Percentiles rank a stretch among this genome's conserved stretches.
Evolutionary conservation across 64 coral and sea anemone species (phyloP).

Genomic region (Porites lutea): DNA sequence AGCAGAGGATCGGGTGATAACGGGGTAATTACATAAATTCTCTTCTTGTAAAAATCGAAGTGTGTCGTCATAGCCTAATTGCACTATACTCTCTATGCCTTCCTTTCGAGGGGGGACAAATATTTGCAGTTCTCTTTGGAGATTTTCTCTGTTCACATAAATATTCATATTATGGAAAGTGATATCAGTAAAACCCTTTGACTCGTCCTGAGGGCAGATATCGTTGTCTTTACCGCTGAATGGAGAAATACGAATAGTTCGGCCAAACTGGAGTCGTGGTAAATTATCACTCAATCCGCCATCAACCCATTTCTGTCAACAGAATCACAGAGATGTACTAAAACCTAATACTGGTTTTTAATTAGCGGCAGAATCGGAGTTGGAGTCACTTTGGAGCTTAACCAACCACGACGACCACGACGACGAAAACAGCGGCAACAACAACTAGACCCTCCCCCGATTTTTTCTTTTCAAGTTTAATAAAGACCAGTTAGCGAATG

Average conservation of each 20-base stretch:
- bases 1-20: neutral
- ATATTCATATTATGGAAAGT: conserved; percentile 92
- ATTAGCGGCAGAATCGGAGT: neutral
- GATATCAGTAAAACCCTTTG: conserved; percentile 73
- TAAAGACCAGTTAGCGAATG: too few species aligned
- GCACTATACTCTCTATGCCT: conserved; percentile 84
- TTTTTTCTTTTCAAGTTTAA: too few species aligned
- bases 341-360: too few species aligned
- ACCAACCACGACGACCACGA: too few species aligned
- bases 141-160: conserved; percentile 86
- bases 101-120: conserved; percentile 89
- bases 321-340: conserved; percentile 22
- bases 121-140: conserved; percentile 84
- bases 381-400: neutral
- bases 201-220: conserved; percentile 91
- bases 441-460: too few species aligned
- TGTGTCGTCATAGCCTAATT: conserved; percentile 85
- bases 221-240: conserved; percentile 92
- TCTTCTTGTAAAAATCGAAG: conserved; percentile 79
- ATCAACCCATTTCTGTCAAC: conserved; percentile 97
- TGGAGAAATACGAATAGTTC: conserved; percentile 91
- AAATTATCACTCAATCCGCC: conserved; percentile 97
- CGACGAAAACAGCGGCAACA: too few species aligned
- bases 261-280: conserved; percentile 81
- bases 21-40: conserved; percentile 56